Conservation (phyloP, 2,888 invertebrate species). For the Capitulum mitella region DNA sequence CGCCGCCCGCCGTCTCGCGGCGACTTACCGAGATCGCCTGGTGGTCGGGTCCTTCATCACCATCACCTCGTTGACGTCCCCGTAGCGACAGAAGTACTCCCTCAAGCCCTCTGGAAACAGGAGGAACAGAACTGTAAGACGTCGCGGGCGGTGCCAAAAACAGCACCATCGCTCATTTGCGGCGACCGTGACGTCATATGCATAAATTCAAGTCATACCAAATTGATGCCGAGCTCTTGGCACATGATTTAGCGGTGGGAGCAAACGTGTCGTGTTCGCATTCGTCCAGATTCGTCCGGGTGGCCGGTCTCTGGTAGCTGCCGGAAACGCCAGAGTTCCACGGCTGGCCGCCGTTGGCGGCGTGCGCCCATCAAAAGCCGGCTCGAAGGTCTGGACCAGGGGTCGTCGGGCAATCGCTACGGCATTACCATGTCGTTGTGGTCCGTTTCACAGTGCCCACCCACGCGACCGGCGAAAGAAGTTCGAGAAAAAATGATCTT, state of each 20-base stretch:
- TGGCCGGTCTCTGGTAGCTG: too few species aligned
- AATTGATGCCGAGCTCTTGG: background rate
- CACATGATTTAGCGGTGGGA: background rate
- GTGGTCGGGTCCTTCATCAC: conserved; percentile 55
- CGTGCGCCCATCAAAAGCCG: too few species aligned
- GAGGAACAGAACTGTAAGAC: background rate
- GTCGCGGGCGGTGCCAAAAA: background rate
- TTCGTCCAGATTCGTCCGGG: too few species aligned
- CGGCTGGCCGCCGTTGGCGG: too few species aligned
- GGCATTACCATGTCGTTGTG: too few species aligned
- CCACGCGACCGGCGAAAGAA: too few species aligned
- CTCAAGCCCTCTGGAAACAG: conserved; percentile 49
- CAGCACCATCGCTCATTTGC: conserved; percentile 13
- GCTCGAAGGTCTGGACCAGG: too few species aligned
- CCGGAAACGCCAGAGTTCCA: too few species aligned
- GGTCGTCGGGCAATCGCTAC: too few species aligned
- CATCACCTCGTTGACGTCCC: conserved; percentile 54
- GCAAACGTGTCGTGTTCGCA: background rate
- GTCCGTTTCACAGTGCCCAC: too few species aligned
- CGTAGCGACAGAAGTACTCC: conserved; percentile 53
- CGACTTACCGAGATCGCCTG: conserved; percentile 47
- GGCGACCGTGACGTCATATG: background rate
- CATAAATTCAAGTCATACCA: conserved; percentile 11
- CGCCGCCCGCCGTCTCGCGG: background rate
- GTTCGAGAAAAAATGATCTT: too few species aligned